Evolutionary conservation across 2,888 invertebrate genomes (phyloP).

Genomic region (Caenorhabditis parvicauda): DNA sequence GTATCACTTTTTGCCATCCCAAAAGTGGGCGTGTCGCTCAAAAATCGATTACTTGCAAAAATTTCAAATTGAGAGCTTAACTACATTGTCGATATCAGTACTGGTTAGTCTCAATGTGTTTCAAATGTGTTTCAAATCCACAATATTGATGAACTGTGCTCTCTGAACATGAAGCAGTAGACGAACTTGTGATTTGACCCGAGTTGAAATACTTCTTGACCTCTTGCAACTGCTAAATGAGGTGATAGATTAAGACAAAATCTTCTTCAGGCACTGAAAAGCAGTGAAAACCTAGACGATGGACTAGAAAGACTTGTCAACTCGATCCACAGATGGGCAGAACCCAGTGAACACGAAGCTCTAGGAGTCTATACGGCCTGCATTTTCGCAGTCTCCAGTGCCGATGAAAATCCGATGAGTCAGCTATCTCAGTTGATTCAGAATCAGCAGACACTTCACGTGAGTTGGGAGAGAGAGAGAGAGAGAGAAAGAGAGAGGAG

Average conservation of each 20-base stretch:
- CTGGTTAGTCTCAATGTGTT: no score
- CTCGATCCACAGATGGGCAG: conserved; percentile 25
- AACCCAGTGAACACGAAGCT: conserved; percentile 84
- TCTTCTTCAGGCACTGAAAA: conserved; percentile 25
- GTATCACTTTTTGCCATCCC: no score
- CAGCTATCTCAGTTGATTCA: conserved; percentile 77
- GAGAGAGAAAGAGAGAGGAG: background rate
- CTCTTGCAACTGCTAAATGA: no score
- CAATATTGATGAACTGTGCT: no score
- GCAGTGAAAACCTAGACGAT: conserved; percentile 7
- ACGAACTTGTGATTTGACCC: no score
- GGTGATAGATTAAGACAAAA: background rate
- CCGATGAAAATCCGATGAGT: conserved; percentile 73
- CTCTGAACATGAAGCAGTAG: no score
- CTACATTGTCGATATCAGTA: no score
- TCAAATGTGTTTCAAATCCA: no score
- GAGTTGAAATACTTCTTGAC: no score
- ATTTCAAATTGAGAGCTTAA: no score
- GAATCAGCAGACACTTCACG: conserved; percentile 76
- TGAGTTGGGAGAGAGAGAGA: conserved; percentile 17
- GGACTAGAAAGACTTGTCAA: conserved; percentile 14
- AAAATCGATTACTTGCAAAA: no score
- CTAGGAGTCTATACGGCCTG: conserved; percentile 70
- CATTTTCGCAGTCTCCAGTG: conserved; percentile 69
- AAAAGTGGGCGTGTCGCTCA: no score